Base-by-base conservation (phyloP, 2,888 invertebrate species). In the Pseudanteris insignis region DNA sequence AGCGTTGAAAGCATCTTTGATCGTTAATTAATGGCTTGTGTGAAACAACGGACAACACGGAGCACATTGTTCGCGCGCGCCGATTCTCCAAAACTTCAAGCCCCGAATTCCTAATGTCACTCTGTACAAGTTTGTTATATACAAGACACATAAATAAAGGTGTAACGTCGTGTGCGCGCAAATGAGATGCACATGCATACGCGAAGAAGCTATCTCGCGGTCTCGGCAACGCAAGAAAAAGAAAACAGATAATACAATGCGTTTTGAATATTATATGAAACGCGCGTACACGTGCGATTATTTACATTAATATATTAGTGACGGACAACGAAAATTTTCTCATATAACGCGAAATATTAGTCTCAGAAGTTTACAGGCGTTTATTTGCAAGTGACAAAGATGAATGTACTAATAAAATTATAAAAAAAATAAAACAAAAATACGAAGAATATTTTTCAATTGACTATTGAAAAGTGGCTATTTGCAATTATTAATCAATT, bases 161-260 rank as follows among this genome's bases (percentile, higher is more conserved):
- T 61, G 53, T 36, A 59, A 54, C 48, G 48, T 57, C 55, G 57
- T 61, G 66, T 67, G 69, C 66, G 70, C 69, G 65, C 63, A 65
- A 64, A 51, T 67, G 65, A 70, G 61, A 71, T 71, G 72, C 70
- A 67, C 74, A 73, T 75, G 74, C 74, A 64, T 67, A 68, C 59
- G 48, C 57, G 54, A 62, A 37, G 60, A 66, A 64, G 59, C 55
- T 59, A 66, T 54, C 61, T 47, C 62, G 63, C 62, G 60, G 66
- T 66, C 68, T 38, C 65, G 66, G 64, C 68, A 66, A 64, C 67
- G 63, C 57, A 58, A 61, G 55, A 57, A 48, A 46, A 53, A 63
- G 53, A 57, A 63, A 58, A 58, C 33, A 30, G 57, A 48, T 44
- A 48, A 54, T 48, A 63, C 57, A 53, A 21, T 44, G 26, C 38